Base-by-base conservation (phyloP, 1,140 invertebrate species). In the Polypedilum pembai region DNA sequence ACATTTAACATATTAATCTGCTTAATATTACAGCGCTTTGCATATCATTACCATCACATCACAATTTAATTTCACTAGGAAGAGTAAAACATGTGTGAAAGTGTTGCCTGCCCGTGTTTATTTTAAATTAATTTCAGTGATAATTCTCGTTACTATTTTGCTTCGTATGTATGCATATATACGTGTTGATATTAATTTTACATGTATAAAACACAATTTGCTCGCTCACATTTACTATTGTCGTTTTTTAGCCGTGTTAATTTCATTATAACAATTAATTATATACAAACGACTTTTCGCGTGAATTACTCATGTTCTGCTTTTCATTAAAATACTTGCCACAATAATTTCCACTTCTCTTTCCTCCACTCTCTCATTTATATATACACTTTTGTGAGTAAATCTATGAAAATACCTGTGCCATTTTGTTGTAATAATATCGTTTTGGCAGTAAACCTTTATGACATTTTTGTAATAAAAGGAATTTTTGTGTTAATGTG, bases 221-320 rank as follows among this genome's bases (percentile, higher is more conserved):
- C 24, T 33, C 24, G 24, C 24, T 33, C 7, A 56, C 12, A 15
- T 12, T 3, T n/a, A 56, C 45, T 56, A n/a, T 56, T 56, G n/a
- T n/a, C 12, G 45, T 56, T 56, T 56, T n/a, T n/a, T n/a, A 12
- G 45, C 45, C 12, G n/a, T 56, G 45, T 33, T 15, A 56, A 56
- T 56, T 56, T 56, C 45, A 56, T 56, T 56, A 56, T n/a, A 56
- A 56, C 45, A 56, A 56, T 56, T 56, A 56, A 56, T 56, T 56
- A 56, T 56, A 56, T 56, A 56, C 45, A 56, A 56, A 56, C 45
- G 45, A 56, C 45, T 56, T 12, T 56, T 56, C 12, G 45, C n/a
- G 45, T n/a, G 45, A n/a, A 56, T 56, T 56, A 56, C 10, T 56
- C 45, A 56, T 56, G 45, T 56, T 56, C 45, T 56, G 45, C 45